A percentile compares a stretch with the other conserved stretches of the same genome.
Conservation (phyloP, 1,140 invertebrate genomes). For the Cotesia vestalis region DNA sequence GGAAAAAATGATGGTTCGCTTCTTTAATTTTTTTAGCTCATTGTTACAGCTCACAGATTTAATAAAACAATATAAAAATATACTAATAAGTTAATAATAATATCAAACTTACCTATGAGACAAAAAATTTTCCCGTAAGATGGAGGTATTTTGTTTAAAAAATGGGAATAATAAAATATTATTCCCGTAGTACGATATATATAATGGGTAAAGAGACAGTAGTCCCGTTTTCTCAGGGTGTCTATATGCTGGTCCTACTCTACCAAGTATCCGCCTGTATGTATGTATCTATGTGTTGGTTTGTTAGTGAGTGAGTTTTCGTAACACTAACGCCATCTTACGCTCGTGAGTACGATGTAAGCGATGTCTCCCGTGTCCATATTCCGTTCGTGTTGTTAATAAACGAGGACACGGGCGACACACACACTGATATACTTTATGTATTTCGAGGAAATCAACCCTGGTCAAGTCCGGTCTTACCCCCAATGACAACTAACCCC, state of each 20-base stretch:
- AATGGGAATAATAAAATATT: constrained; percentile 45
- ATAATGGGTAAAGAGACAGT: constrained; percentile 41
- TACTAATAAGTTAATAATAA: not conserved
- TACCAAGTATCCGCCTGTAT: too few species aligned
- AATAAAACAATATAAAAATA: constrained; percentile 21
- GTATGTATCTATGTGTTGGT: too few species aligned
- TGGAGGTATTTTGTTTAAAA: constrained; percentile 50
- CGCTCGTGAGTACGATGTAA: constrained; percentile 34
- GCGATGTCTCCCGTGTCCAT: constrained; percentile 49
- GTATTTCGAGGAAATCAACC: constrained; percentile 44
- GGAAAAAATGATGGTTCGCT: constrained; percentile 36
- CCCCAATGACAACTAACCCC: not conserved
- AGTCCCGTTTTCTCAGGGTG: constrained; percentile 60
- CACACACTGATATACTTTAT: not conserved
- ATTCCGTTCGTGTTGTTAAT: constrained; percentile 45
- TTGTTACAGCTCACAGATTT: constrained; percentile 15
- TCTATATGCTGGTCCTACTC: constrained; percentile 57
- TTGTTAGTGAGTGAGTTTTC: constrained; percentile 35
- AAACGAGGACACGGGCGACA: constrained; percentile 36
- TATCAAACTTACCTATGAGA: constrained; percentile 55
- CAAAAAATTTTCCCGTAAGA: constrained; percentile 53
- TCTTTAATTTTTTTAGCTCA: constrained; percentile 41
- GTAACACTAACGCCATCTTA: constrained; percentile 54
- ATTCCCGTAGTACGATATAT: constrained; percentile 43
- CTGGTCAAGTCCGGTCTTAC: constrained; percentile 33